These are phyloP conservation scores for Dryocosmus kuriphilus DNA, from an alignment of 2,888 invertebrate species.

Conservation along the genomic window DNA sequence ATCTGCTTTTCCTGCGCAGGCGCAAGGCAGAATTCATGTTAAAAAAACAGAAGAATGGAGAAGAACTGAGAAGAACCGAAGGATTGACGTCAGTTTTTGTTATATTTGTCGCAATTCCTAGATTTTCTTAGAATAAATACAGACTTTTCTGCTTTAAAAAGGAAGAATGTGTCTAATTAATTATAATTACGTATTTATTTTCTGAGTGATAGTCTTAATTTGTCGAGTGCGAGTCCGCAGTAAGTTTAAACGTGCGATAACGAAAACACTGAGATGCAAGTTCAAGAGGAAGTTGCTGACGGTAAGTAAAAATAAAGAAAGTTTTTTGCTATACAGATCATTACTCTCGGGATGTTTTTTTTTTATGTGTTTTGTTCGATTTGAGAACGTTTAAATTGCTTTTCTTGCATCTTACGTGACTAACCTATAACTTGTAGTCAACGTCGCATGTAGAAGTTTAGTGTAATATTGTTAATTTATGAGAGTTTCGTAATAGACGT, in stretches of 20 bases:
- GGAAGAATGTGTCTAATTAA: not conserved
- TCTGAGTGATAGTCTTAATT: not conserved
- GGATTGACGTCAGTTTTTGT: slow-evolving; percentile 5
- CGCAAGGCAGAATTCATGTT: not conserved
- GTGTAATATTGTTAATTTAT: not conserved
- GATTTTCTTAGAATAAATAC: not conserved
- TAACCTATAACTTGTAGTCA: not conserved
- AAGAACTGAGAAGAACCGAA: not conserved
- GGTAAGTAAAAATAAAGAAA: slow-evolving; percentile 56
- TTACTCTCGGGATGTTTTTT: not conserved
- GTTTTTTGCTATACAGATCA: not conserved
- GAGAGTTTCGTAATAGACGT: not conserved
- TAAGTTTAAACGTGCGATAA: not conserved
- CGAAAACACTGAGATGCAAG: slow-evolving; percentile 62
- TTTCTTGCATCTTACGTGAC: slow-evolving; percentile 9
- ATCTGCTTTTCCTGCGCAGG: not conserved
- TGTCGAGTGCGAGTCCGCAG: not conserved
- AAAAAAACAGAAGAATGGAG: too few relatives aligned
- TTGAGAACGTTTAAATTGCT: not conserved
- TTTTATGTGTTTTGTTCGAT: not conserved
- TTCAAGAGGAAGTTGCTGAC: slow-evolving; percentile 69
- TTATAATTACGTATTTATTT: not conserved
- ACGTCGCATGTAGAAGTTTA: not conserved
- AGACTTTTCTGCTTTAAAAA: not conserved
- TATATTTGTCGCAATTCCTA: not conserved